A percentile compares a stretch with the other conserved stretches of the same genome.
Conservation (phyloP, 2,888 invertebrate genomes). For the Mamestra brassicae region DNA sequence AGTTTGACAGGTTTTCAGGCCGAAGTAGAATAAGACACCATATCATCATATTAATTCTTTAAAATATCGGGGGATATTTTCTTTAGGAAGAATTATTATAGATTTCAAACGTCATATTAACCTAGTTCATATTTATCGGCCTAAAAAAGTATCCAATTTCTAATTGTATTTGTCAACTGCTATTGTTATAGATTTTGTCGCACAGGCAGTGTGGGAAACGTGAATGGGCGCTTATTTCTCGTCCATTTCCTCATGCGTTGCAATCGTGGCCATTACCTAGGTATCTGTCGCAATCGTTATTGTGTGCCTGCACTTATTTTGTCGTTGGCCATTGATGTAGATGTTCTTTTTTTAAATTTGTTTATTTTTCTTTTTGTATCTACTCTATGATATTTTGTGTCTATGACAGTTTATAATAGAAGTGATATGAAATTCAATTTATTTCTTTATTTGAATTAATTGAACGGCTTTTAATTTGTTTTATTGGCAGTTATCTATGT, state of each 20-base stretch:
- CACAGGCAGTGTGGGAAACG: conserved; percentile 68
- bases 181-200: conserved; percentile 46
- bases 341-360: neutral
- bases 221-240: conserved; percentile 55
- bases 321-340: conserved; percentile 29
- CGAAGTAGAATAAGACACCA: too few relatives aligned
- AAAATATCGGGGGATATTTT: too few relatives aligned
- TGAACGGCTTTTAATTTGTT: conserved; percentile 3
- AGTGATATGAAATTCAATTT: neutral
- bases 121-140: neutral
- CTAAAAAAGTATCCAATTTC: conserved; percentile 25
- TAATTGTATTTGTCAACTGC: conserved; percentile 42
- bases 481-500: neutral
- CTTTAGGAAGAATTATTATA: neutral
- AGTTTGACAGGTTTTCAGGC: too few relatives aligned
- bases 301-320: conserved; percentile 56
- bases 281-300: conserved; percentile 64
- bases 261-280: conserved; percentile 58
- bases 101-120: neutral
- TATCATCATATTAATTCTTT: too few relatives aligned
- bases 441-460: neutral
- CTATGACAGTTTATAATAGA: neutral
- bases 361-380: neutral
- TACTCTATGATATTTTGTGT: neutral
- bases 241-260: conserved; percentile 70